These are phyloP conservation scores for Scleropages formosus DNA, from an alignment of 2,797 vertebrate species.

Conservation along the genomic window DNA sequence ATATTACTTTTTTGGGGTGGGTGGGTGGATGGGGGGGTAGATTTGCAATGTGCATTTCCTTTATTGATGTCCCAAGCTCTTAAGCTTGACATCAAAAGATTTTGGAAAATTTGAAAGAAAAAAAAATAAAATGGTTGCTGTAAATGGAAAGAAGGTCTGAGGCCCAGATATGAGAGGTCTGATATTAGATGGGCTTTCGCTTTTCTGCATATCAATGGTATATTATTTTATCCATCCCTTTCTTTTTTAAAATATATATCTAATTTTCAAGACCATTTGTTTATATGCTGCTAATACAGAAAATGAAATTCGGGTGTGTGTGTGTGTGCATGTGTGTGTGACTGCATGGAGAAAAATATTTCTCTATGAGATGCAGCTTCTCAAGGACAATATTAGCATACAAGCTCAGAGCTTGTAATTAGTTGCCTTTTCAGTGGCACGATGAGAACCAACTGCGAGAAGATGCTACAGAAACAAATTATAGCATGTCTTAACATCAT, in stretches of 20 bases:
- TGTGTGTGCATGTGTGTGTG: background rate
- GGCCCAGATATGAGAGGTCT: background rate
- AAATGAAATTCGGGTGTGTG: background rate
- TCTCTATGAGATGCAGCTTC: background rate
- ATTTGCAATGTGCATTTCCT: background rate
- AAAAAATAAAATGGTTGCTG: background rate
- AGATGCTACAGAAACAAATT: background rate
- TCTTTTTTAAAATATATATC: background rate
- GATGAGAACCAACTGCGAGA: background rate
- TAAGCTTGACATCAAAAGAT: constrained; percentile 18
- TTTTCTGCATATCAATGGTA: background rate
- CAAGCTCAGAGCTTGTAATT: constrained; percentile 5
- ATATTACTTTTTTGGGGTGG: constrained; percentile 1
- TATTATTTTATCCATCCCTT: too few relatives aligned
- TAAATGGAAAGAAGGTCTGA: background rate
- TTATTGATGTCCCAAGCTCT: constrained; percentile 15
- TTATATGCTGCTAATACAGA: background rate
- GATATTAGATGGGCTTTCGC: background rate
- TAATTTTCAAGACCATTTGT: constrained; percentile 14
- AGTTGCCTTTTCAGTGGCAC: background rate
- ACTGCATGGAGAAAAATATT: background rate
- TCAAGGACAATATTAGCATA: background rate
- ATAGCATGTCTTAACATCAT: background rate
- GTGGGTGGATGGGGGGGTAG: background rate
- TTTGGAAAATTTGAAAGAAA: constrained; percentile 9